These are phyloP conservation scores for Turnix velox DNA, from an alignment of 2,113 vertebrate species.

Conservation along the genomic window DNA sequence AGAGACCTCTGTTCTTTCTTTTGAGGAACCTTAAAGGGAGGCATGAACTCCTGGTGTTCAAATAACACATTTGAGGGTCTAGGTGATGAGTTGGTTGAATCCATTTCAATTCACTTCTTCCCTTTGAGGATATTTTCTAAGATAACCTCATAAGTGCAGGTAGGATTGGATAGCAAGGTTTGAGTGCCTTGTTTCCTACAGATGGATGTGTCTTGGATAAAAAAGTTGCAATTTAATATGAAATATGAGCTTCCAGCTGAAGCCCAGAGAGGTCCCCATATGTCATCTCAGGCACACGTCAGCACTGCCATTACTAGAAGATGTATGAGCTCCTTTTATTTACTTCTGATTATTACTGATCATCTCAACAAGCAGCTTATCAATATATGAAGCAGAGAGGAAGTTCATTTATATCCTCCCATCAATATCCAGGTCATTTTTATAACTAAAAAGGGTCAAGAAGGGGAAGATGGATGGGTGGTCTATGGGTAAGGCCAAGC, in stretches of 20 bases:
- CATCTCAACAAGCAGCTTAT: slow-evolving; percentile 79
- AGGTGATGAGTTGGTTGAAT: fast-evolving
- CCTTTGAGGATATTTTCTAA: not conserved
- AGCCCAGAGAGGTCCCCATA: not conserved
- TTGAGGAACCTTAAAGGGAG: not conserved
- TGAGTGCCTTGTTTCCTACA: not conserved
- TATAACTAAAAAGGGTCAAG: slow-evolving; percentile 75
- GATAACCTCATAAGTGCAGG: fast-evolving
- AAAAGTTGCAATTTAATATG: not conserved
- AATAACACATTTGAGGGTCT: fast-evolving
- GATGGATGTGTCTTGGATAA: not conserved
- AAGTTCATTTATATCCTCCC: slow-evolving; percentile 77
- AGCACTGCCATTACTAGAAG: slow-evolving; percentile 39
- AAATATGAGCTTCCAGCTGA: not conserved
- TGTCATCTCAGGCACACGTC: slow-evolving; percentile 44
- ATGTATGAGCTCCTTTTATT: slow-evolving; percentile 70
- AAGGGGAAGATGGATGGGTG: slow-evolving; percentile 63
- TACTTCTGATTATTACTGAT: slow-evolving; percentile 88
- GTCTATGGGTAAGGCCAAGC: slow-evolving; percentile 57
- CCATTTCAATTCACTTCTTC: not conserved
- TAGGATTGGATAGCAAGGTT: not conserved
- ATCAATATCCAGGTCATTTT: slow-evolving; percentile 83
- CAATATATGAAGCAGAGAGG: slow-evolving; percentile 76
- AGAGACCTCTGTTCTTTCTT: no score
- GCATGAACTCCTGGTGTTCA: fast-evolving